Base-by-base conservation (phyloP, 1,140 invertebrate species). In the Drosophila melanica region DNA sequence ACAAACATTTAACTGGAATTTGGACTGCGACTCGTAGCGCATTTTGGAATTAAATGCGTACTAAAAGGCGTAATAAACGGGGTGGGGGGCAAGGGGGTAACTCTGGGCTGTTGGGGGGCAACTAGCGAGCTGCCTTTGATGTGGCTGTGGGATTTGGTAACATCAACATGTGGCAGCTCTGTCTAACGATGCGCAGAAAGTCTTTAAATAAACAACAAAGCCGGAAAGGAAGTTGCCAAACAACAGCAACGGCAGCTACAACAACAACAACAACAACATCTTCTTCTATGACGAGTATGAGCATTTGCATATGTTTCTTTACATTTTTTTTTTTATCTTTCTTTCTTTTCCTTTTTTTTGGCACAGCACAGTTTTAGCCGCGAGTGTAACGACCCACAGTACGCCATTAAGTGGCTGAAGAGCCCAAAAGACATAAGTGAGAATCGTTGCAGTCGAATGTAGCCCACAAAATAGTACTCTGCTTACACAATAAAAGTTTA, bases 1-100 rank as follows among this genome's bases (percentile, higher is more conserved):
- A 65, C 65, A 78, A 87, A 77, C 75, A 70, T 87, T 86, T 86
- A 86, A 87, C 82, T 89, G 84, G 84, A 87, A 87, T 76, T 89
- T 48, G 35, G 39, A 14, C 30, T 54, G 71, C 50, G 27, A 70
- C 11, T 59, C 44, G 47, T 23, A n/a, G 18, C 42, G 47, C 37
- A 27, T 12, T 60, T 60, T 48, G 14, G 58, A 41, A 60, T 58
- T 59, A 68, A 68, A 54, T 60, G 82, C 44, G 42, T 75, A 65
- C 78, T 77, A 68, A 87, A 87, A 81, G 68, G 81, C 81, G 70
- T 79, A 77, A 77, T 79, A 79, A 79, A 77, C 50, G 16, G 47
- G n/a, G 8, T 35, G n/a, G 18, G 18, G 48, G 7, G 10, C 12
- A 37, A 11, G 4, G 8, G 8, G n/a, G n/a, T 23, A 27, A 27